Evolutionary conservation across 1,140 invertebrate species (phyloP), one percentile per base, ranked within the genome.

Genomic region (Colletes gigas): DNA sequence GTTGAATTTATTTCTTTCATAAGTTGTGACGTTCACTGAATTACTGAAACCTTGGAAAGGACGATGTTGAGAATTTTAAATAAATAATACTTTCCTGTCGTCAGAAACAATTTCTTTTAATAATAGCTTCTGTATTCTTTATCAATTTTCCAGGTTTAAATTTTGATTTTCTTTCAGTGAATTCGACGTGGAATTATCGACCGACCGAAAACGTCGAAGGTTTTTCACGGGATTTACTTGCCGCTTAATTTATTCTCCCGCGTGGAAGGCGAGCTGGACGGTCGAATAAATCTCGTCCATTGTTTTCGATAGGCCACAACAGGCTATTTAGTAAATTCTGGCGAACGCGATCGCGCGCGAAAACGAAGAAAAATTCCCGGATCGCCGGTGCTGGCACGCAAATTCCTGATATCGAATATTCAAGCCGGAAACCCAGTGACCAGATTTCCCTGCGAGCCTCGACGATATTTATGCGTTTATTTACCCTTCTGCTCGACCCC

Each of bases 381-480:
- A 9, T 47, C 1, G 2, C 9, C 8, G 4, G 5, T n/a, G 65
- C 17, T 67, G 4, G 30, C 54, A 19, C 52, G 39, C 55, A 67
- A 68, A 76, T 65, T 68, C 54, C 65, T 59, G 54, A 59, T 76
- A 76, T 76, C 74, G 69, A 78, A 79, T 79, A 79, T 72, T 73
- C 60, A 50, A 50, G 57, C 9, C 6, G 39, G 59, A 30, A 30
- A 73, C 60, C 77, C 52, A 57, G 39, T 79, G 77, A 65, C 77
- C 77, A 73, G 17, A 73, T 72, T 73, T 17, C 41, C 39, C 47
- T 30, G 19, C 0, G 4, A 72, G 8, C 17, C 62, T 15, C 21
- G 5, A 5, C 41, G 77, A 79, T 73, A 73, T 79, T 79, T 79
- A 79, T 66, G 30, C 52, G 69, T 72, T 65, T 79, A 73, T 79